Evolutionary conservation across 2,113 vertebrate species (phyloP).

Genomic region (Leiothrix lutea): DNA sequence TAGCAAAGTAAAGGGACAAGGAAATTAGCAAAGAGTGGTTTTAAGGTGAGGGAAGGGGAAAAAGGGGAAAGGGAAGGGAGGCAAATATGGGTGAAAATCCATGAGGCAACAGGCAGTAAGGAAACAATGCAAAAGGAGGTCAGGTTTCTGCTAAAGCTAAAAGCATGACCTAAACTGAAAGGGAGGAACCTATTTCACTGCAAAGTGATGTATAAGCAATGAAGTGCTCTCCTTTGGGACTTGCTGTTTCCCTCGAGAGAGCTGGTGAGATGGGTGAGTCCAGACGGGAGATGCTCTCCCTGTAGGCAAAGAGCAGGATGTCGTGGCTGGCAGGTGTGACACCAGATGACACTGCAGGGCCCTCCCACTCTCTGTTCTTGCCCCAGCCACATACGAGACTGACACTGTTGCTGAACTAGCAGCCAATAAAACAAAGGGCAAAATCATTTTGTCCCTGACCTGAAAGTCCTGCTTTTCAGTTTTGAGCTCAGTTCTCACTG

Average conservation of each 20-base stretch:
- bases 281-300: accelerated
- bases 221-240: not conserved
- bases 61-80: not conserved
- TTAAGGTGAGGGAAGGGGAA: not conserved
- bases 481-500: not conserved
- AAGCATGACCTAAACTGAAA: not conserved
- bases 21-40: not conserved
- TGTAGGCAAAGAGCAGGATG: accelerated
- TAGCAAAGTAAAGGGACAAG: not conserved
- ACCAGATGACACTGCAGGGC: not conserved
- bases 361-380: not conserved
- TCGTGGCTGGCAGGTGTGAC: accelerated
- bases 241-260: not conserved
- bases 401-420: not conserved
- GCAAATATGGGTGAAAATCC: not conserved
- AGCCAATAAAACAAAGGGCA: not conserved
- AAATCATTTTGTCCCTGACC: not conserved
- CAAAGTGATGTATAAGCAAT: not conserved
- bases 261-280: not conserved
- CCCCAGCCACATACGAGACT: accelerated
- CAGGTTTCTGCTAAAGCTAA: not conserved
- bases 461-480: not conserved
- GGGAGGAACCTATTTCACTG: not conserved
- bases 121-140: not conserved
- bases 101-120: not conserved